Evolutionary conservation across 2,797 vertebrate genomes (phyloP), one percentile per base, ranked within the genome.

Genomic region (Choloepus didactylus): DNA sequence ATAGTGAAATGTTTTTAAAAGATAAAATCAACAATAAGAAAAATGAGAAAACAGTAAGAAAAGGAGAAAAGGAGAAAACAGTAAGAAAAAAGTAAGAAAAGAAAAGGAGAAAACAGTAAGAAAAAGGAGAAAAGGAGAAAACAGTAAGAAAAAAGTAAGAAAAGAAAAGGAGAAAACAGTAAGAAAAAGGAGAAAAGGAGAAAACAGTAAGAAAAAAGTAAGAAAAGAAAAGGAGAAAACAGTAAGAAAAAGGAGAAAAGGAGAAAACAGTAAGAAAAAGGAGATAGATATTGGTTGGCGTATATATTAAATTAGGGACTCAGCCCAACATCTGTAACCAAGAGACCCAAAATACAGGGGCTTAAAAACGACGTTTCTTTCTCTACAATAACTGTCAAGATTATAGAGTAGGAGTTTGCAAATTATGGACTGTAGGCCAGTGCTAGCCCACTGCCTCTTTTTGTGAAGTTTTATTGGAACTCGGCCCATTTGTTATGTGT

Each of bases 391-490:
- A 5, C 12, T 81, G 35, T 77, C 16, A 91, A 59, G 19, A 79
- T 90, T 89, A 79, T 91, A 59, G 21, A 15, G 9, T 87, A 54
- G 12, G 29, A 6, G 1, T 64, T 88, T 44, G 11, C 62, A 90
- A 41, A 46, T 91, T 66, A 66, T 62, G 66, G 27, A 18, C 11
- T 41, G 0, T 67, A 75, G 49, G n/a, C 56, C 27, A 70, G 84
- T 31, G 80, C 29, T 88, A 51, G 19, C 35, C 31, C 41, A 15
- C 27, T 85, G 38, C 54, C 31, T 83, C 66, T 85, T 70, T 79
- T 62, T 90, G 12, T 76, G 19, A 69, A 95, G n/a, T 91, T 85
- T 94, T 72, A 59, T 56, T 86, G 49, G 25, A 81, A 69, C 16
- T 86, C 51, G 91, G 0, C 14, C 15, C 29, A 89, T 75, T 70